A percentile compares a stretch with the other conserved stretches of the same genome.
Evolutionary conservation across 2,797 vertebrate genomes (phyloP).

Genomic region (Poecilia gillii): DNA sequence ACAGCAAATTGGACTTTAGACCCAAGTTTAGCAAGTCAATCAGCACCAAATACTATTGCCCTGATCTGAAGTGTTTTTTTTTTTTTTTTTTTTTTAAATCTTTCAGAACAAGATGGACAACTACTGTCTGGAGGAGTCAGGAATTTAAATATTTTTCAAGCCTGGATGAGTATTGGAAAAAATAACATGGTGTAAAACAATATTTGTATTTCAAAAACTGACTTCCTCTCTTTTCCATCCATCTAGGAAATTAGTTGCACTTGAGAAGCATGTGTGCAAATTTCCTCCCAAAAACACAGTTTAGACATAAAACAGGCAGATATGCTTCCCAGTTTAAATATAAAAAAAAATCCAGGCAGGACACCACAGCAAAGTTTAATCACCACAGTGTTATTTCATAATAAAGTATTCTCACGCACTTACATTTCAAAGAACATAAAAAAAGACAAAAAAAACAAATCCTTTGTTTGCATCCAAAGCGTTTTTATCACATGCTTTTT

Average conservation of each 20-base stretch:
- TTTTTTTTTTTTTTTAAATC: not conserved
- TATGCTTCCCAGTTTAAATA: not conserved
- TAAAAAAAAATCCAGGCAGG: slow-evolving; percentile 5
- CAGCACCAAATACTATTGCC: not conserved
- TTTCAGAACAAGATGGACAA: not conserved
- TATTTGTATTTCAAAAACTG: not conserved
- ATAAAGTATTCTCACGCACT: slow-evolving; percentile 23
- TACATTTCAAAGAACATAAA: slow-evolving; percentile 11
- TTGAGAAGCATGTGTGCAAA: not conserved
- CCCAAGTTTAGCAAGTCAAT: not conserved
- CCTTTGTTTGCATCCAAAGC: slow-evolving; percentile 18
- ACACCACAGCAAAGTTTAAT: not conserved
- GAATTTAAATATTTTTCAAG: not conserved
- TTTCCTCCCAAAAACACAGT: not conserved
- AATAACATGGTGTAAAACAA: not conserved
- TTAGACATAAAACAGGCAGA: not conserved
- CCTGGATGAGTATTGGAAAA: not conserved
- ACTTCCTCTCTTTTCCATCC: not conserved
- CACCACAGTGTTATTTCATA: slow-evolving; percentile 43
- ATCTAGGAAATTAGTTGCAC: not conserved
- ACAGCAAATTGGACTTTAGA: not conserved
- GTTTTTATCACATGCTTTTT: slow-evolving; percentile 55
- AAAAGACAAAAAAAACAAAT: slow-evolving; percentile 1
- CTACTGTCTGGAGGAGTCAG: not conserved
- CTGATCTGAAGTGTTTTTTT: not conserved